These are phyloP conservation scores for Ernsta delagoae DNA, from an alignment of 2,888 invertebrate genomes.

Conservation along the genomic window DNA sequence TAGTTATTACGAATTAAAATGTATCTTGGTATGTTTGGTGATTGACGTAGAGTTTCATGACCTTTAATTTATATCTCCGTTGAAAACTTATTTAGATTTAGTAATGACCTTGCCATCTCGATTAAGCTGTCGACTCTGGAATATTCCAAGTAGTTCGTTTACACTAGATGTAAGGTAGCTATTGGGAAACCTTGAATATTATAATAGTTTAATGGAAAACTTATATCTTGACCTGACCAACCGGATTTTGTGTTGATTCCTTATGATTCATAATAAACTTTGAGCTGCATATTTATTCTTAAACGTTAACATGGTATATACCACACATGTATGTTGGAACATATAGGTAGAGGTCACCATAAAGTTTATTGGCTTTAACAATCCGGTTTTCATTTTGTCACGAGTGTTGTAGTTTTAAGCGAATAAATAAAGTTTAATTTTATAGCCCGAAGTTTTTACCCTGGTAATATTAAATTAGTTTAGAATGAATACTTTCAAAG, in stretches of 20 bases:
- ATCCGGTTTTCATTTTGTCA: background rate
- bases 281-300: constrained; percentile 1
- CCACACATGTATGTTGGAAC: no score
- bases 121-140: constrained; percentile 9
- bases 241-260: constrained; percentile 12
- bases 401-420: no score
- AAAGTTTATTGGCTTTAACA: background rate
- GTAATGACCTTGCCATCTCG: constrained; percentile 18
- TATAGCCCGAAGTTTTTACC: no score
- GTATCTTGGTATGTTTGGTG: background rate
- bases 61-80: constrained; percentile 10
- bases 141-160: constrained; percentile 18
- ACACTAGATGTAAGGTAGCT: constrained; percentile 1
- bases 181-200: constrained; percentile 23
- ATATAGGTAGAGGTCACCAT: no score
- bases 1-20: background rate
- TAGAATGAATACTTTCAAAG: no score
- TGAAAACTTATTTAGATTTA: constrained; percentile 20
- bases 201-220: constrained; percentile 14
- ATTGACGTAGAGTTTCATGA: constrained; percentile 15
- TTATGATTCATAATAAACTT: constrained; percentile 6
- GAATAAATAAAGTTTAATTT: no score
- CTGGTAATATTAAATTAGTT: no score
- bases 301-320: no score
- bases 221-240: constrained; percentile 25